Percentiles rank a stretch among this genome's conserved stretches.
Evolutionary conservation across 2,797 vertebrate species (phyloP).

Genomic region (Poliocrania exsul): DNA sequence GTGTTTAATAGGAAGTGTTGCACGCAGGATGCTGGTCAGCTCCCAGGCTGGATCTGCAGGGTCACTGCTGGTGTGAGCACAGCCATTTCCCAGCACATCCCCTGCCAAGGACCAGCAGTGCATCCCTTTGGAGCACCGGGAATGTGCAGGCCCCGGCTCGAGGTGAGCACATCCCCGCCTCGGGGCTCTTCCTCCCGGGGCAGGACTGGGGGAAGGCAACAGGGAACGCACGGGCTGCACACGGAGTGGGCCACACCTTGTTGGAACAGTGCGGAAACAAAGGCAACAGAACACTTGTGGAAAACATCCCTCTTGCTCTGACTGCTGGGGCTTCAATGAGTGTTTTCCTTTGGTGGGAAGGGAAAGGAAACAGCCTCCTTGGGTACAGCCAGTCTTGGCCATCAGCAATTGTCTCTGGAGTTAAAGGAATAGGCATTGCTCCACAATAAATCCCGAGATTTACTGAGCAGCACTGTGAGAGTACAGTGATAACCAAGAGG

Average conservation of each 20-base stretch:
- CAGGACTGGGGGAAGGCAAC: background rate
- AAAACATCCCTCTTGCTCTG: background rate
- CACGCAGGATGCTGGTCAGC: accelerated
- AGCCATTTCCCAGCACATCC: background rate
- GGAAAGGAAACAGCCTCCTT: background rate
- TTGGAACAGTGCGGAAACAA: background rate
- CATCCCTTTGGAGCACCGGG: background rate
- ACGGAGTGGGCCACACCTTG: accelerated
- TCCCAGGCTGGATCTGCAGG: background rate
- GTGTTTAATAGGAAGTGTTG: background rate
- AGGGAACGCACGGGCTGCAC: background rate
- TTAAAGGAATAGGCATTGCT: background rate
- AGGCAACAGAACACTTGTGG: background rate
- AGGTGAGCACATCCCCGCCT: accelerated
- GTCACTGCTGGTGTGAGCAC: background rate
- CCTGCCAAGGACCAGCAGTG: accelerated
- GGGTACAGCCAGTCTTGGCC: background rate
- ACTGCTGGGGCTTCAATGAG: background rate
- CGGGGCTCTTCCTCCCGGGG: background rate
- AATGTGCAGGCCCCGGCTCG: accelerated
- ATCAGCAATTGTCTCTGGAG: background rate
- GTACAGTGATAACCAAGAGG: background rate
- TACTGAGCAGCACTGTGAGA: background rate
- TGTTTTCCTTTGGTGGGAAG: background rate
- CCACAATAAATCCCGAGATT: background rate